Evolutionary conservation across 1,140 invertebrate species (phyloP), one percentile per base, ranked within the genome.

Genomic region (Meloidogyne exigua): DNA sequence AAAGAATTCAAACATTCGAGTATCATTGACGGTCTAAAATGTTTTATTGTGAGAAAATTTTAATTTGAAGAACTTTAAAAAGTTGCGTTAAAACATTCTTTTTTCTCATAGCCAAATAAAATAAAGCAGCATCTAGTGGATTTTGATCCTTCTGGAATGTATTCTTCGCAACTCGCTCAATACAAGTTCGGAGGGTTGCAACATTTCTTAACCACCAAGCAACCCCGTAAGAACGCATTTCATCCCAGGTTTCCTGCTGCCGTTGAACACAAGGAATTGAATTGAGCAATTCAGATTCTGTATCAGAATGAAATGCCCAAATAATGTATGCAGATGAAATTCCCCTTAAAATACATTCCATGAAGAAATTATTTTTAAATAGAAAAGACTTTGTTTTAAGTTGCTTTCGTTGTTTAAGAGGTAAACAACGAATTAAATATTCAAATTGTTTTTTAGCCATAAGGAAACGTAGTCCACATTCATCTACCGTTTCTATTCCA

Each of bases 271-370:
- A 88, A 0, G 96, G 95, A 79, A 98, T 92, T 21, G 97, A 88
- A 73, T 92, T 92, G 1, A 99, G 88, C 39, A 99, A 88, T 88
- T 98, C 96, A 85, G 97, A 95, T 89, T 97, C 94, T 36, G 94
- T 94, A 88, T 99, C 96, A 0, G 95, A 98, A 89, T 99, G 96
- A 88, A 95, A 99, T 1, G 96, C 97, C 97, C 97, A 99, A 12
- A 97, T 95, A 15, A 99, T 90, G 88, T 97, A 95, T 74, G 94
- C 93, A 0, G 93, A 93, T 9, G 92, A 92, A 0, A 99, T 92
- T 18, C 96, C 97, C 79, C 82, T 82, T 39, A 74, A 83, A 64
- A 62, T 70, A 62, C 21, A 68, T 65, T 78, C 21, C 12, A 73
- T 28, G 15, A 36, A 42, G 15, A 78, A 15, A 15, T 23, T 72